phyloP scores from a whole-genome alignment of 2,797 vertebrate species.

The Sebastes diaconus region DNA sequence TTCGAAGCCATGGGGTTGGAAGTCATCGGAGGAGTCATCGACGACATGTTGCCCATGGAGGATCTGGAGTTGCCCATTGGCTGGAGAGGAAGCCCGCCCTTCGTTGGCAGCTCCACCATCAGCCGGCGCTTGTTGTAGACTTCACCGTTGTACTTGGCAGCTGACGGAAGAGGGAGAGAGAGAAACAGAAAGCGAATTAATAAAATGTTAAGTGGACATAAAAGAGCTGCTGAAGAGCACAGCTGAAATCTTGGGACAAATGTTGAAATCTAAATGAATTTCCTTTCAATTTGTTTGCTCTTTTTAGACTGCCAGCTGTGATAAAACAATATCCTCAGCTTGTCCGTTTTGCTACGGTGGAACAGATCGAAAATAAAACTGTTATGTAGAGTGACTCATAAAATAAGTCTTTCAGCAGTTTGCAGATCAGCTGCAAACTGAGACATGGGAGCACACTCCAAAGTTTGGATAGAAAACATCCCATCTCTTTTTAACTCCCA shows the following conservation, averaged over 20 bases:
- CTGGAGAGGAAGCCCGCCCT: slow-evolving; percentile 92
- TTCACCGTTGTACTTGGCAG: slow-evolving; percentile 95
- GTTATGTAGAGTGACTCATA: slow-evolving; percentile 32
- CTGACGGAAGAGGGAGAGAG: slow-evolving; percentile 71
- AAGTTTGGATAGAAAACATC: slow-evolving; percentile 39
- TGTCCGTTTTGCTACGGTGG: neutral
- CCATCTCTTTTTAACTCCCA: slow-evolving; percentile 36
- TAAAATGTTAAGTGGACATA: slow-evolving; percentile 1
- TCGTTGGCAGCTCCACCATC: slow-evolving; percentile 91
- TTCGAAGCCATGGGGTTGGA: slow-evolving; percentile 70
- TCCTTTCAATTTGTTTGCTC: neutral
- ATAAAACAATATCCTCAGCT: neutral
- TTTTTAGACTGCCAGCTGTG: neutral
- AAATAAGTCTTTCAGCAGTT: slow-evolving; percentile 22
- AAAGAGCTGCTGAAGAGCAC: neutral
- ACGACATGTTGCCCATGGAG: slow-evolving; percentile 71
- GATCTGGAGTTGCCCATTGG: slow-evolving; percentile 84
- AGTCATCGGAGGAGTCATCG: slow-evolving; percentile 63
- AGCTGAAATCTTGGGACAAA: neutral
- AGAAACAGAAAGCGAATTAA: slow-evolving; percentile 12
- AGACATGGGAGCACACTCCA: neutral
- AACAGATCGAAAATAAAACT: slow-evolving; percentile 16
- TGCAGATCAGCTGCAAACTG: slow-evolving; percentile 21
- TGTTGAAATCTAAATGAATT: neutral
- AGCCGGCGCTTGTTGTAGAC: slow-evolving; percentile 93